Conservation (phyloP, 2,888 invertebrate species). For the Dryobotodes eremita region DNA sequence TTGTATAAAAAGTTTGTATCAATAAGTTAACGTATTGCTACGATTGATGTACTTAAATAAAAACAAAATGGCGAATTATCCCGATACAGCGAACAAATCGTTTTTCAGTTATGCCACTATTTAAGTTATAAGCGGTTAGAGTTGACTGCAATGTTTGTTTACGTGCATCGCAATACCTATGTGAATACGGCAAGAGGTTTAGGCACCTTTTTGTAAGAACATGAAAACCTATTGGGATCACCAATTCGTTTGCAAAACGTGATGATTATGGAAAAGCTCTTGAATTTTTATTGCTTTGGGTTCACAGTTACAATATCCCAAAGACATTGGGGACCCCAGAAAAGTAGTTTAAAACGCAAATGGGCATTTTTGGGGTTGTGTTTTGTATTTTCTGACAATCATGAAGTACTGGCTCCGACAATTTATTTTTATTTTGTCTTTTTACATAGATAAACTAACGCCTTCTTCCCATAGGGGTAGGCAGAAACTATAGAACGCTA, state of each 20-base stretch:
- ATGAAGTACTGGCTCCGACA: background rate
- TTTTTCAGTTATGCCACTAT: slow-evolving; percentile 67
- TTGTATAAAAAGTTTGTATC: slow-evolving; percentile 28
- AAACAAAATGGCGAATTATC: slow-evolving; percentile 69
- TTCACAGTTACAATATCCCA: background rate
- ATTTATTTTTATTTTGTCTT: background rate
- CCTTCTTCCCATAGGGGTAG: too few relatives aligned
- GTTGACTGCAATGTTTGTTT: background rate
- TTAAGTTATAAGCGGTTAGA: slow-evolving; percentile 47
- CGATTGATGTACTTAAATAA: slow-evolving; percentile 55
- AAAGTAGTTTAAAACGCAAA: background rate
- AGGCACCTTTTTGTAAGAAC: background rate
- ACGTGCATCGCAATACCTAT: background rate
- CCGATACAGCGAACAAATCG: slow-evolving; percentile 73
- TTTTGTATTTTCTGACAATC: background rate
- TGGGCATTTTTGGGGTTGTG: too few relatives aligned
- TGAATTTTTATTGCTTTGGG: background rate
- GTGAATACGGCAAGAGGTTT: background rate
- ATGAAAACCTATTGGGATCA: background rate
- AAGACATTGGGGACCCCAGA: background rate
- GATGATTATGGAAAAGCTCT: background rate
- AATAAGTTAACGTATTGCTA: slow-evolving; percentile 44
- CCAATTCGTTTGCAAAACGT: background rate
- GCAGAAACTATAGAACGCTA: too few relatives aligned
- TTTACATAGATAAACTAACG: too few relatives aligned